A percentile compares a stretch with the other conserved stretches of the same genome.
phyloP scores from a whole-genome alignment of 1,140 invertebrate genomes.

The Nymphalis io region DNA sequence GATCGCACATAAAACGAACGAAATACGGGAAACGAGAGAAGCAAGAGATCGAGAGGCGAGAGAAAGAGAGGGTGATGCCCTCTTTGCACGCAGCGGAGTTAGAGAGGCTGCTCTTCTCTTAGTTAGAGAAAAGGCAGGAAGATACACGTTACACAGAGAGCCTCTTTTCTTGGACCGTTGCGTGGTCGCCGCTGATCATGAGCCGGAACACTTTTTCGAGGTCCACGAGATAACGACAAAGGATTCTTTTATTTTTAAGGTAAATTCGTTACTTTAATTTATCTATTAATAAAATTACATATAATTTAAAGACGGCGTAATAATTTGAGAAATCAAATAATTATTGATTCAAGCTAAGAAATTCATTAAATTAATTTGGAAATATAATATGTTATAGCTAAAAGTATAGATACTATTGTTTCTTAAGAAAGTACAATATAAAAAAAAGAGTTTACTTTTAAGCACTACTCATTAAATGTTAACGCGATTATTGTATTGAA shows the following conservation, averaged over 20 bases:
- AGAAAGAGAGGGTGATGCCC: constrained; percentile 71
- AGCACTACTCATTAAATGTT: too few relatives aligned
- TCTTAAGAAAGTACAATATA: too few relatives aligned
- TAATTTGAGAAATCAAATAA: too few relatives aligned
- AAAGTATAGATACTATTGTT: too few relatives aligned
- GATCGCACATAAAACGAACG: constrained; percentile 75
- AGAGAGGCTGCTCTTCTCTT: constrained; percentile 93
- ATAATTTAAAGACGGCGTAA: neutral
- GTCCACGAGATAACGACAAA: constrained; percentile 95
- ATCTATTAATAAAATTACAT: too few relatives aligned
- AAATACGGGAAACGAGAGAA: constrained; percentile 73
- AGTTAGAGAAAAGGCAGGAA: constrained; percentile 93
- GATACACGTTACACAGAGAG: constrained; percentile 92
- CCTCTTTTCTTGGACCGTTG: constrained; percentile 94
- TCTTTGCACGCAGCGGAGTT: constrained; percentile 85
- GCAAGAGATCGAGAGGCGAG: constrained; percentile 68
- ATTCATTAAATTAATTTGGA: too few relatives aligned
- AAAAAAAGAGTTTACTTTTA: too few relatives aligned
- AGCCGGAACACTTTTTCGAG: constrained; percentile 96
- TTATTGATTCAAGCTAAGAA: too few relatives aligned
- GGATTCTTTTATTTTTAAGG: constrained; percentile 97
- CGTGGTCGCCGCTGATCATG: constrained; percentile 93
- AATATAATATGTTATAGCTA: too few relatives aligned
- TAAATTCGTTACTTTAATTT: constrained; percentile 59
- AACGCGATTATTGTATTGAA: neutral